These are phyloP conservation scores for Setipinna tenuifilis DNA, from an alignment of 2,797 vertebrate species.

Conservation along the genomic window DNA sequence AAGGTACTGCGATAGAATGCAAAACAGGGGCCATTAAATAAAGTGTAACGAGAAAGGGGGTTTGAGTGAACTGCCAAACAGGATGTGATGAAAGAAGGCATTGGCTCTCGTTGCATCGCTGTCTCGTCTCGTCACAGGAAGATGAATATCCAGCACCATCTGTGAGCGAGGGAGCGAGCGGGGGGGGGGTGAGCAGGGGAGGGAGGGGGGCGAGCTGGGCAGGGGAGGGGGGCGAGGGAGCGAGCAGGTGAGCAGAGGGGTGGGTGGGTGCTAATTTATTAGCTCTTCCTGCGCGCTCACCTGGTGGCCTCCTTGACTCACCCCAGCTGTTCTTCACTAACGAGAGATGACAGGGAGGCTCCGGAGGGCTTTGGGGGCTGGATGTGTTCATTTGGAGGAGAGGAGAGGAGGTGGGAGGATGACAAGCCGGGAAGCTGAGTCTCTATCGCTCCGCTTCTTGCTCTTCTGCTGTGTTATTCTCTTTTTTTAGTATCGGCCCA, in stretches of 20 bases:
- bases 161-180: neutral
- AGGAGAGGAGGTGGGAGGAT: slow-evolving; percentile 36
- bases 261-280: slow-evolving; percentile 41
- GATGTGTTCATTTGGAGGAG: slow-evolving; percentile 51
- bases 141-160: slow-evolving; percentile 19
- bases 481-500: neutral
- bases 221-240: too few species aligned
- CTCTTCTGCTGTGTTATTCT: neutral
- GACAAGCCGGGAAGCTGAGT: slow-evolving; percentile 3
- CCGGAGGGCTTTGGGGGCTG: slow-evolving; percentile 15
- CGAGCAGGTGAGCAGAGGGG: neutral
- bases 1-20: too few species aligned
- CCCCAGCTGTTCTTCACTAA: slow-evolving; percentile 35
- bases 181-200: too few species aligned
- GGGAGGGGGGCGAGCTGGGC: too few species aligned
- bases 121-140: neutral
- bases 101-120: slow-evolving; percentile 47
- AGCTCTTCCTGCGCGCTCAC: slow-evolving; percentile 29
- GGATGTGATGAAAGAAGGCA: neutral
- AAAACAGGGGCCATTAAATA: too few species aligned
- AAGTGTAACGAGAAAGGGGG: too few species aligned
- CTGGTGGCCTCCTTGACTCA: slow-evolving; percentile 23
- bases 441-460: neutral
- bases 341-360: slow-evolving; percentile 43
- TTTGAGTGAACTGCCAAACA: too few species aligned